Base-by-base conservation (phyloP, 1,140 invertebrate species). In the Diplogasteroides magnus region DNA sequence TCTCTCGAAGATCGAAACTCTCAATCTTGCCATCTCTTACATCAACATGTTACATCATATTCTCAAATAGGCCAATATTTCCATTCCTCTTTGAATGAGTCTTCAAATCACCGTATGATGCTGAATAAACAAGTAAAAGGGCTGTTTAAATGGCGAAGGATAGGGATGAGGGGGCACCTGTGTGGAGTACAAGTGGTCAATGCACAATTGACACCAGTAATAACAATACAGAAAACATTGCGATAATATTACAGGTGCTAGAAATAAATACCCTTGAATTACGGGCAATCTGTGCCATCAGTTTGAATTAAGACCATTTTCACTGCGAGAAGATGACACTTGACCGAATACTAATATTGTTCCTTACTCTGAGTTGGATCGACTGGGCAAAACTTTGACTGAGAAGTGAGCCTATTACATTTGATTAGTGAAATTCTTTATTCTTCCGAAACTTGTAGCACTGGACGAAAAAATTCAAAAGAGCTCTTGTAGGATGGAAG, bases 361-460 rank as follows among this genome's bases (percentile, higher is more conserved):
- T n/a, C n/a, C n/a, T n/a, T n/a, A n/a, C n/a, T n/a, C 85, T 98
- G 3, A 95, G 93, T 0, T 98, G 96, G 96, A 97, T 98, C 68
- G 97, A 97, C 79, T 98, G 95, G 95, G 93, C 96, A 83, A 96
- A 94, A 83, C 86, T 98, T 0, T 95, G 95, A 0, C 92, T 96
- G 0, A 48, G 37, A 48, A 91, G 90, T 71, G 85, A 91, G 57
- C 85, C 91, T 70, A 91, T 90, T 23, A 87, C n/a, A 25, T 19
- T 55, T 63, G 25, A 63, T 28, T 14, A 14, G n/a, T 11, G 27
- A 13, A 61, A 64, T 62, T 67, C 19, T 62, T 64, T 58, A 58
- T 31, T 25, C 31, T 1, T 58, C 31, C 31, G 19, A 6, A 48
- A 48, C 6, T 11, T n/a, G n/a, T n/a, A n/a, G n/a, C 19, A 11